Evolutionary conservation across 2,113 vertebrate genomes (phyloP).

Genomic region (Steatornis caripensis): DNA sequence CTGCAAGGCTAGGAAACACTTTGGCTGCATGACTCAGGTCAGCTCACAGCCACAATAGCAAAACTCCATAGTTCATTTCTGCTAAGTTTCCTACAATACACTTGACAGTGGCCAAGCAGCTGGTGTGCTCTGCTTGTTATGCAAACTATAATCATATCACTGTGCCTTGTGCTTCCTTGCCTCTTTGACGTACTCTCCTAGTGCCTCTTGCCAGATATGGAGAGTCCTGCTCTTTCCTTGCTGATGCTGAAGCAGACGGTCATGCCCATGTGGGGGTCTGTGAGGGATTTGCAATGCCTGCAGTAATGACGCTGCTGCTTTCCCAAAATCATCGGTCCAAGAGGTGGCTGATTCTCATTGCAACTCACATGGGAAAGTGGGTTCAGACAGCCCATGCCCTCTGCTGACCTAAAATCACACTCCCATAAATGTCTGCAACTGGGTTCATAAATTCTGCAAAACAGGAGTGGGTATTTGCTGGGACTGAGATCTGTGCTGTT

Average conservation of each 20-base stretch:
- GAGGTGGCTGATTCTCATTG: not conserved
- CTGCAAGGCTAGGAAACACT: not conserved
- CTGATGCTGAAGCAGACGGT: not conserved
- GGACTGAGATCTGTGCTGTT: not conserved
- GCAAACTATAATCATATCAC: not conserved
- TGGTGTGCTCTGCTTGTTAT: not conserved
- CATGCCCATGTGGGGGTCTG: not conserved
- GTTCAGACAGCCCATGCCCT: not conserved
- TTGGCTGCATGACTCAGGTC: not conserved
- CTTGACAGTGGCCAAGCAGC: not conserved
- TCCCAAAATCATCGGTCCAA: not conserved
- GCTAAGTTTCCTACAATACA: not conserved
- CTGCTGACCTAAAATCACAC: not conserved
- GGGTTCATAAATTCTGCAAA: not conserved
- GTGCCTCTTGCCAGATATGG: not conserved
- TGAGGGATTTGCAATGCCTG: rapidly evolving
- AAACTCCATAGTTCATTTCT: not conserved
- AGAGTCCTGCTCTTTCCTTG: not conserved
- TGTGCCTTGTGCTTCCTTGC: not conserved
- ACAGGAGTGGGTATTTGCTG: rapidly evolving
- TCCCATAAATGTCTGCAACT: not conserved
- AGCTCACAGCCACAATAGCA: not conserved
- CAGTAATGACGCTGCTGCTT: not conserved
- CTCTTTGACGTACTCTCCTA: not conserved
- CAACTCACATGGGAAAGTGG: not conserved